Evolutionary conservation across 2,888 invertebrate species (phyloP).

Genomic region (Clistopyga incitator): DNA sequence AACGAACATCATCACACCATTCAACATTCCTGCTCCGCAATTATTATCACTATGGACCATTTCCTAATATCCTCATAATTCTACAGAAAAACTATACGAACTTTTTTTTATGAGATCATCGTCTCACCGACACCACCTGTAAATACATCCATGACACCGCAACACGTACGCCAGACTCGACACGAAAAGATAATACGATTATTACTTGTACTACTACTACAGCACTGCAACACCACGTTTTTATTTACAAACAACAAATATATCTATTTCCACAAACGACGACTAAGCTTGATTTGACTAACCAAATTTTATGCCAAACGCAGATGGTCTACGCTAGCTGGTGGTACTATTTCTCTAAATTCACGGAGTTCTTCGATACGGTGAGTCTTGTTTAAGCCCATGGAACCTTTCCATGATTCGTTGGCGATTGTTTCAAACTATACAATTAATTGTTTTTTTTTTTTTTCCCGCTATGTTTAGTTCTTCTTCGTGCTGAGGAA

Average conservation of each 20-base stretch:
- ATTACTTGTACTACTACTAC: constrained; percentile 28
- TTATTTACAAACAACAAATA: constrained; percentile 26
- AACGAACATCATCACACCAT: constrained; percentile 52
- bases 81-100: constrained; percentile 18
- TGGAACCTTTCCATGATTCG: background rate
- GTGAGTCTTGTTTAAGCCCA: constrained; percentile 86
- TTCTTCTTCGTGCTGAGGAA: constrained; percentile 97
- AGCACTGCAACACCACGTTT: constrained; percentile 36
- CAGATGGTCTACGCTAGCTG: constrained; percentile 97
- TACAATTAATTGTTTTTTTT: background rate
- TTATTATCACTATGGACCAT: constrained; percentile 25
- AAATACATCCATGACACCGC: constrained; percentile 33
- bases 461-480: constrained; percentile 87
- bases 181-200: constrained; percentile 38
- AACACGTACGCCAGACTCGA: constrained; percentile 63
- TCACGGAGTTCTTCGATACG: constrained; percentile 98
- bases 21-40: constrained; percentile 30
- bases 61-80: constrained; percentile 27
- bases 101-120: constrained; percentile 15
- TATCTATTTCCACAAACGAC: constrained; percentile 1
- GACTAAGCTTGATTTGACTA: background rate
- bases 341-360: constrained; percentile 99
- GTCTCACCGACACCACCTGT: constrained; percentile 38
- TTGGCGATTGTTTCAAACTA: background rate
- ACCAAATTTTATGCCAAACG: constrained; percentile 74